These are phyloP conservation scores for silkworm (Bombyx mori) DNA, from an alignment of 1,140 invertebrate species.

Conservation along the genomic window ASM3026992v2 NC_085112.1:8763001-8763500, in stretches of 20 bases:
- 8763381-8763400: too few relatives aligned
- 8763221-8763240: conserved; percentile 20
- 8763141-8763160: conserved; percentile 18
- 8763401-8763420: conserved; percentile 12
- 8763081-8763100: too few relatives aligned
- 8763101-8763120: conserved; percentile 4
- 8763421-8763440: conserved; percentile 17
- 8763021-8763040: too few relatives aligned
- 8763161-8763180: conserved; percentile 25
- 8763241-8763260: conserved; percentile 23
- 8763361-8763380: too few relatives aligned
- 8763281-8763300: too few relatives aligned
- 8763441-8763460: conserved; percentile 12
- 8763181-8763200: conserved; percentile 31
- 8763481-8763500: too few relatives aligned
- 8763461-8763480: conserved; percentile 7
- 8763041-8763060: too few relatives aligned
- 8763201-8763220: conserved; percentile 24
- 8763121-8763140: conserved; percentile 5
- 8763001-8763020: too few relatives aligned
- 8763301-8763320: neutral
- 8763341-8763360: too few relatives aligned
- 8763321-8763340: neutral
- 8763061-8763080: too few relatives aligned
- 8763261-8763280: conserved; percentile 7